Evolutionary conservation across 2,888 invertebrate genomes (phyloP).

Genomic region (Teinopalpus imperialis): DNA sequence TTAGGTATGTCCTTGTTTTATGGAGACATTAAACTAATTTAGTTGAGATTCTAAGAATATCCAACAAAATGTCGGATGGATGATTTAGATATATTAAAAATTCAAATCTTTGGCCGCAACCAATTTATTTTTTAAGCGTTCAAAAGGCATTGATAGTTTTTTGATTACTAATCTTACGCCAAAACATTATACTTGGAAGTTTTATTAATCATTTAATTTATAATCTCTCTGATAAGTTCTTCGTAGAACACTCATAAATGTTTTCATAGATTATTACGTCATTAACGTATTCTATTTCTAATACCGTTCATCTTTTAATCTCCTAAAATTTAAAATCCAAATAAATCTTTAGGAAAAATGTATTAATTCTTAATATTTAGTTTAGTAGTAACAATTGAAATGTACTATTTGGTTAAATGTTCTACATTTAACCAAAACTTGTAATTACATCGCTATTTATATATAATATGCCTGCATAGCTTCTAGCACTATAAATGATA

Average conservation of each 20-base stretch:
- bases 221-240: slow-evolving; percentile 27
- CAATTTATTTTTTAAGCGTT: slow-evolving; percentile 52
- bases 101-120: slow-evolving; percentile 41
- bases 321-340: too few species aligned
- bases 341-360: too few species aligned
- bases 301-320: slow-evolving; percentile 8
- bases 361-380: too few species aligned
- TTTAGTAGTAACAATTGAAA: too few species aligned
- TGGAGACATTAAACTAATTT: slow-evolving; percentile 61
- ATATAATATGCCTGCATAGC: too few species aligned
- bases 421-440: too few species aligned
- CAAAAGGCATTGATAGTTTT: slow-evolving; percentile 67
- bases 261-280: background rate
- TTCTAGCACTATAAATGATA: too few species aligned
- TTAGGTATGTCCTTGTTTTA: slow-evolving; percentile 59
- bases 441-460: too few species aligned
- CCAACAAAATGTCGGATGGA: slow-evolving; percentile 39
- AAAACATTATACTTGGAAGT: slow-evolving; percentile 34
- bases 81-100: slow-evolving; percentile 66
- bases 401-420: too few species aligned
- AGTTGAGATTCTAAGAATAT: slow-evolving; percentile 59
- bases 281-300: slow-evolving; percentile 1
- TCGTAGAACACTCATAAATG: slow-evolving; percentile 27
- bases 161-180: slow-evolving; percentile 52
- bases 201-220: slow-evolving; percentile 39